Conservation (phyloP, 2,888 invertebrate species). For the Steinernema hermaphroditum region DNA sequence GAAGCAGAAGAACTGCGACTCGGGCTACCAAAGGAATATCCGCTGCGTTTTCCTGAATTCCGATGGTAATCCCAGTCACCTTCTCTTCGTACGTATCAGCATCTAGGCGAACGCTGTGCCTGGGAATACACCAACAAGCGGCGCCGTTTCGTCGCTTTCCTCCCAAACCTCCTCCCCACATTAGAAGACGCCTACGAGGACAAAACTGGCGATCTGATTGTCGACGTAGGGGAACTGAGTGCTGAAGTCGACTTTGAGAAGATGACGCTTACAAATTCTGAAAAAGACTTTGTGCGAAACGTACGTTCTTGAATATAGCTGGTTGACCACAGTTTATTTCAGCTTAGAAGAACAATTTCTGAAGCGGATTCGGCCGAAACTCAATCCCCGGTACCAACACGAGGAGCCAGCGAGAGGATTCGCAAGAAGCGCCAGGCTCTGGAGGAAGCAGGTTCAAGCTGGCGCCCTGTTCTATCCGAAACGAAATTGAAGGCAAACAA, state of each 20-base stretch:
- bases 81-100: too few species aligned
- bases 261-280: background rate
- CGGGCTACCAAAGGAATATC: constrained; percentile 37
- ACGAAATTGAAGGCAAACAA: background rate
- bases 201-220: background rate
- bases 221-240: background rate
- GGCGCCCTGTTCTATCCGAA: background rate
- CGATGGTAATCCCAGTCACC: constrained; percentile 14
- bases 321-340: background rate
- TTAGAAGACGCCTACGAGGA: background rate
- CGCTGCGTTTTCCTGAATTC: constrained; percentile 37
- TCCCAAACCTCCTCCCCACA: background rate
- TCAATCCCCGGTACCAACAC: background rate
- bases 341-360: background rate
- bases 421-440: background rate
- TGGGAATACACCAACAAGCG: constrained; percentile 1
- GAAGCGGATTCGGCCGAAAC: background rate
- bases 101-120: background rate
- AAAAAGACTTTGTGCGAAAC: background rate
- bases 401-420: background rate
- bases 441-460: background rate
- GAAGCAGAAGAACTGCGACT: constrained; percentile 37
- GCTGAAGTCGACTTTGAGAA: background rate
- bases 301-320: background rate
- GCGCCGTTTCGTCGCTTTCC: background rate